Evolutionary conservation across 2,888 invertebrate genomes (phyloP).

Genomic region (Operophtera brumata): DNA sequence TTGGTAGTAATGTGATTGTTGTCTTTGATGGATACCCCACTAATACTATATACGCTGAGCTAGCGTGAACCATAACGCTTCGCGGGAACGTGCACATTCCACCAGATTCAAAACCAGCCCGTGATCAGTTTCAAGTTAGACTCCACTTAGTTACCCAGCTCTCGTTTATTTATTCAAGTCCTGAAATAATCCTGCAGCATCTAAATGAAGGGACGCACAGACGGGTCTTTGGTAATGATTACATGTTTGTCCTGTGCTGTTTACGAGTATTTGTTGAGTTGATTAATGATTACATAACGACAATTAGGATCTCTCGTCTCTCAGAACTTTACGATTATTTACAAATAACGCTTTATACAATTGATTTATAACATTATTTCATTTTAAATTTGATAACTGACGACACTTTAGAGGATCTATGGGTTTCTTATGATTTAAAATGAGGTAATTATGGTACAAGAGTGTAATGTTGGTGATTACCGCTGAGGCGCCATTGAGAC

Average conservation of each 20-base stretch:
- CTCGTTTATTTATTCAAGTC: background rate
- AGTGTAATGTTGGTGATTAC: too few relatives aligned
- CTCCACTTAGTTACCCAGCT: background rate
- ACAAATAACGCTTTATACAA: background rate
- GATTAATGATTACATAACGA: conserved; percentile 2
- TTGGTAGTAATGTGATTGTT: too few relatives aligned
- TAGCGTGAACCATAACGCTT: too few relatives aligned
- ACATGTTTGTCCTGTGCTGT: conserved; percentile 7
- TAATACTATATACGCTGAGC: too few relatives aligned
- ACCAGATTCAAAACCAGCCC: background rate
- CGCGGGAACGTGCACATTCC: background rate
- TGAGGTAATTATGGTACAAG: too few relatives aligned
- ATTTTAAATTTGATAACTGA: background rate
- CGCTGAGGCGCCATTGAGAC: too few relatives aligned
- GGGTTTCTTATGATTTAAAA: background rate
- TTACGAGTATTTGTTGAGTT: conserved; percentile 6
- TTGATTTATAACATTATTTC: background rate
- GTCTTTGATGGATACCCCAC: too few relatives aligned
- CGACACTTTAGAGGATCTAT: background rate
- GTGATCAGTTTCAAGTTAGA: conserved; percentile 6
- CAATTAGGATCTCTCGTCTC: conserved; percentile 5
- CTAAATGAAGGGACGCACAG: background rate
- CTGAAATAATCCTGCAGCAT: background rate
- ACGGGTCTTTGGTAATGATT: conserved; percentile 15
- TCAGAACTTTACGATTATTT: conserved; percentile 5